Base-by-base conservation (phyloP, 1,140 invertebrate species). In the Zaprionus inermis region DNA sequence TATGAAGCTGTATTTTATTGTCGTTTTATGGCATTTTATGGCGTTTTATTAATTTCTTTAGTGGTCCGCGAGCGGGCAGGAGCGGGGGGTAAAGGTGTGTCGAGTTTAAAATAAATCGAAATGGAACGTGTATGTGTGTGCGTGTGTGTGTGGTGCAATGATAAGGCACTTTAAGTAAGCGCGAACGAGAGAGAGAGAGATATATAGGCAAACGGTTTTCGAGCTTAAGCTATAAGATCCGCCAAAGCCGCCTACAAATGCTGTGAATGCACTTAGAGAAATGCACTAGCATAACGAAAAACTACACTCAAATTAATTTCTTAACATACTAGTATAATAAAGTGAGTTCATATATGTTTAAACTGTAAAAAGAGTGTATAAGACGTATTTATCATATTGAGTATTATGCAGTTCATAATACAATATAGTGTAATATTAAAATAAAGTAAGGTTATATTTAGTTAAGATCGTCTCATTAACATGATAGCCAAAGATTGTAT, bases 31-130 rank as follows among this genome's bases (percentile, higher is more conserved):
- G 76, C 79, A 61, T 88, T 86, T 86, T 86, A 88, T 78, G 66
- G 76, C 79, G 68, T 88, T 86, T 86, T 86, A 88, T 88, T 86
- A 83, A 86, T 88, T 88, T 88, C 72, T 54, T 78, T 72, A 76
- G 71, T 69, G 60, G 58, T 44, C 56, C n/a, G 36, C 18, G 10
- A 38, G 6, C 5, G 10, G 61, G 5, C 12, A 0, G 22, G 46
- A 38, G 41, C 30, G 14, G n/a, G 18, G 51, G 36, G 16, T 11
- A 5, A 57, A 59, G 55, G 20, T 49, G 67, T 63, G 44, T 4
- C 38, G 32, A 57, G 46, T 72, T 67, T 61, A 68, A 79, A 76
- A 55, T 72, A 28, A 79, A 76, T 41, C 73, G 41, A 30, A 76
- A 64, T 58, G 65, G 54, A 72, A 72, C 60, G 74, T 64, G 64